Evolutionary conservation across 2,797 vertebrate species (phyloP), one percentile per base, ranked within the genome.

Genomic region (Microctenopoma steveboyesi): DNA sequence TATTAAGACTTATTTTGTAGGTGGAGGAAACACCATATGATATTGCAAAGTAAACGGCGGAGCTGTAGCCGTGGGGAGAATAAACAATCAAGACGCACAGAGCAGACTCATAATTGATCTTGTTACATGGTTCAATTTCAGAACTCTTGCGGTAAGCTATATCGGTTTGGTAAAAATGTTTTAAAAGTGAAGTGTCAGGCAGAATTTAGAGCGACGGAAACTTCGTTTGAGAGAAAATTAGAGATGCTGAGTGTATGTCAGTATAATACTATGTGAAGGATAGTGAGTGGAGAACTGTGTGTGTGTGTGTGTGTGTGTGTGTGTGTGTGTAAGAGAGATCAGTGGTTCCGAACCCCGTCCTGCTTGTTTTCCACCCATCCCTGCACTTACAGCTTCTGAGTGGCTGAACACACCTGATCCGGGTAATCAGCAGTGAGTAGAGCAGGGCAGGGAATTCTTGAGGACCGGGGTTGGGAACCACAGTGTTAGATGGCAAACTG

Each of bases 1-100:
- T 42, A 56, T 40, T 51, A 60, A 70, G 57, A 69, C 43, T 65
- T 11, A 22, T 46, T 6, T 69, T 37, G 46, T 28, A 72, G 22
- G 33, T 66, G 63, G 39, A 75, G 59, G 45, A 60, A 63, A 42
- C 22, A 51, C 12, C 11, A 12, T 52, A 60, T 72, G 11, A 45
- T 28, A 54, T 14, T n/a, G 12, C 49, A 45, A 57, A 63, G 63
- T 40, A 75, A 66, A 61, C 33, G 14, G 5, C 9, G 40, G 30
- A 6, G 30, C 30, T 6, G 4, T 10, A 40, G 45, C 60, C 75
- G 42, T 13, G 22, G 43, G 60, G 33, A 33, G 18, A 59, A 50
- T 39, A 2, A 72, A 27, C 48, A 52, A 45, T 25, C 37, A 15
- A 12, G 28, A 54, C 30, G 14, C 54, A 63, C 22, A 10, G 40